Evolutionary conservation across 2,888 invertebrate species (phyloP), one percentile per base, ranked within the genome.

Genomic region (Dryococelus australis): DNA sequence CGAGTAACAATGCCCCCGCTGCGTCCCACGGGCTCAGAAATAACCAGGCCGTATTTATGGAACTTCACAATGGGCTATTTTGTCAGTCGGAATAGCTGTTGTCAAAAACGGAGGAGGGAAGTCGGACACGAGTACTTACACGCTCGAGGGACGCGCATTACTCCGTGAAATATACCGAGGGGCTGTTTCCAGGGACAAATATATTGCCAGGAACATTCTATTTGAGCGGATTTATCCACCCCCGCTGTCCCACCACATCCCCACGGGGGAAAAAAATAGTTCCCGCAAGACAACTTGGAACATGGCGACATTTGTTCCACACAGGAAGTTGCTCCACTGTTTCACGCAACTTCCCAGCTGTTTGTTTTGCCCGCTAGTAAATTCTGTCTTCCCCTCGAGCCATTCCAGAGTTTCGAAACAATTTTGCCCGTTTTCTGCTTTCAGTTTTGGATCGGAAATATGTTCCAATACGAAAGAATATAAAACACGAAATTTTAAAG

Each of bases 51-150:
- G 65, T 65, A 65, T 65, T 65, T 65, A 65, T 65, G 65, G 65
- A 65, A 65, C 65, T 65, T 65, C 65, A 65, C 65, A 65, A 65
- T 65, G 65, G 65, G 65, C 65, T 65, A 65, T 65, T 65, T 65
- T 65, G 65, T 65, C 65, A 65, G 65, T 65, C 65, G 65, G 65
- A 65, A 65, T 65, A n/a, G 65, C 65, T n/a, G 65, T 65, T 65
- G 65, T 65, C 65, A 65, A n/a, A 6, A 65, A n/a, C 65, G 65
- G 65, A 65, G 65, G n/a, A 16, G 65, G 65, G 65, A n/a, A n/a
- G 65, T 16, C 65, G 3, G 65, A 65, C 65, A 65, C 65, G 65
- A 65, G 65, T 65, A 65, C 65, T 65, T 65, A 65, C 65, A 65
- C 65, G 65, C 65, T 16, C 65, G 65, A 65, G 3, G 65, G 65